Conservation (phyloP, 1,140 invertebrate species). For the Proales similis region DNA sequence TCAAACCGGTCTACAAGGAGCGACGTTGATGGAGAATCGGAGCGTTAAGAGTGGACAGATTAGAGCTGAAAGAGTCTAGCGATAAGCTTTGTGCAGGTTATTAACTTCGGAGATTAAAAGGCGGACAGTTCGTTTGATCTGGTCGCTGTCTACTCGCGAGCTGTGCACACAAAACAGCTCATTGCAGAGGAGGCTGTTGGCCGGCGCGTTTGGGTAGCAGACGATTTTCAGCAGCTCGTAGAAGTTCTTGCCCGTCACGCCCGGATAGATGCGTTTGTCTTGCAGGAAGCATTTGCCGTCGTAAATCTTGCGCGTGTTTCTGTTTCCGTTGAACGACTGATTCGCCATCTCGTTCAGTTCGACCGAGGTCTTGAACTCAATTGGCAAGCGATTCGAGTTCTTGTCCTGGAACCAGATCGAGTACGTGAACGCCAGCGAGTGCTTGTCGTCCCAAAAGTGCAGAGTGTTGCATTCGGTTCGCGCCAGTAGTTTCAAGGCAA, state of each 20-base stretch:
- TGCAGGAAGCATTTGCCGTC: slow-evolving; percentile 3
- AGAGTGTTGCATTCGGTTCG: slow-evolving; percentile 6
- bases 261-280: too few relatives aligned
- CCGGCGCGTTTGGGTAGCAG: slow-evolving; percentile 22
- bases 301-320: neutral
- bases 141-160: neutral
- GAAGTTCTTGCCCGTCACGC: slow-evolving; percentile 25
- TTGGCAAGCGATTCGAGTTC: neutral
- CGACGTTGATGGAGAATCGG: too few relatives aligned
- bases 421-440: neutral
- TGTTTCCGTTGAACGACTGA: neutral
- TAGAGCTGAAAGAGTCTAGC: too few relatives aligned
- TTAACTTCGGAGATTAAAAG: too few relatives aligned
- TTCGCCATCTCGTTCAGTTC: slow-evolving; percentile 14
- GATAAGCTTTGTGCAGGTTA: too few relatives aligned
- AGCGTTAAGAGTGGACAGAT: too few relatives aligned
- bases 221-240: slow-evolving; percentile 6
- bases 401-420: slow-evolving; percentile 6
- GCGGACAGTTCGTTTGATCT: too few relatives aligned
- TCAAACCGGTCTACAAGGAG: too few relatives aligned
- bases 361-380: too few relatives aligned
- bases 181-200: slow-evolving; percentile 4
- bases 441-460: slow-evolving; percentile 19
- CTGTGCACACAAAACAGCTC: slow-evolving; percentile 7
- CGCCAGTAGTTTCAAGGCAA: neutral